These are phyloP conservation scores for Balaenoptera acutorostrata DNA, from an alignment of 2,113 vertebrate species.

Conservation along the genomic window DNA sequence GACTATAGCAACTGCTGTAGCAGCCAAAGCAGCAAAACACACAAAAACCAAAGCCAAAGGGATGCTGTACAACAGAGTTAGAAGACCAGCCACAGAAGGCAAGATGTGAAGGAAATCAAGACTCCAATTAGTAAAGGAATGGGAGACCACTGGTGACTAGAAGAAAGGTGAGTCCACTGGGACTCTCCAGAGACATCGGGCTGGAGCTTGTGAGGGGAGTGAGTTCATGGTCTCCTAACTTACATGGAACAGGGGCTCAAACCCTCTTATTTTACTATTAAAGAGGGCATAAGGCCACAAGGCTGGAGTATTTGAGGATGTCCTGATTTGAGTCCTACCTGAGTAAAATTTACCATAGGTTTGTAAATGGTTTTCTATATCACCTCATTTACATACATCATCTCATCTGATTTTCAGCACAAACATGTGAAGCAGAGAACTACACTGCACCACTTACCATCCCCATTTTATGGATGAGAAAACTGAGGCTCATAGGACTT, in stretches of 20 bases:
- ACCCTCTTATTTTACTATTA: not conserved
- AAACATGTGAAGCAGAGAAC: not conserved
- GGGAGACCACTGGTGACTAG: not conserved
- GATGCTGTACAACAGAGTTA: not conserved
- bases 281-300: not conserved
- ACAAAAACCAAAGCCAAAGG: not conserved
- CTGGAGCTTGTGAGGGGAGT: not conserved
- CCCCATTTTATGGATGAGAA: not conserved
- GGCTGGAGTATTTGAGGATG: not conserved
- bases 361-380: not conserved
- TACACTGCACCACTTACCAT: not conserved
- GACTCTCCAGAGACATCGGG: no score
- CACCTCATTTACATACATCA: not conserved
- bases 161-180: not conserved
- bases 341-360: not conserved
- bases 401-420: not conserved
- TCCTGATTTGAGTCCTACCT: not conserved
- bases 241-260: not conserved
- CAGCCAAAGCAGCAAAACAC: not conserved
- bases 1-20: not conserved
- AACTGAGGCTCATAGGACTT: not conserved
- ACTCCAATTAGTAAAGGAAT: not conserved
- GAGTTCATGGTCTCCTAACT: not conserved
- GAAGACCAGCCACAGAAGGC: not conserved
- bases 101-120: not conserved